Evolutionary conservation across 2,797 vertebrate genomes (phyloP).

Genomic region (Mastacembelus armatus): DNA sequence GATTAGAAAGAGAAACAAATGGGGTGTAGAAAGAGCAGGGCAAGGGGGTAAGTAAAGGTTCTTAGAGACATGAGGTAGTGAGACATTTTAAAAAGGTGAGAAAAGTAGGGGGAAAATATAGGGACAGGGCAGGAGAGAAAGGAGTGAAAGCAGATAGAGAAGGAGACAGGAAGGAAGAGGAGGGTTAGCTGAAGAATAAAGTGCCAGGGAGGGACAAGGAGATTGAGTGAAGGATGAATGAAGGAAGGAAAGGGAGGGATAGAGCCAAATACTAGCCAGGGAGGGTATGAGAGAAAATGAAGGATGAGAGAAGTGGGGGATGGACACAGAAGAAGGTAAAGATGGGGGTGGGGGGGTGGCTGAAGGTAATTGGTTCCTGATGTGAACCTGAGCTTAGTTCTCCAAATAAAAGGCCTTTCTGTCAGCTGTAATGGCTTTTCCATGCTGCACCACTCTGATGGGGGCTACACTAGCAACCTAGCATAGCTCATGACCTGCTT

Average conservation of each 20-base stretch:
- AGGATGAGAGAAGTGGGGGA: constrained; percentile 26
- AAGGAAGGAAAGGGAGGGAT: constrained; percentile 52
- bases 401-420: constrained; percentile 82
- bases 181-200: constrained; percentile 47
- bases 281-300: constrained; percentile 3
- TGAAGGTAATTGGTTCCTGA: constrained; percentile 85
- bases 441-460: constrained; percentile 59
- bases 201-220: constrained; percentile 39
- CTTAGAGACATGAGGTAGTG: constrained; percentile 14
- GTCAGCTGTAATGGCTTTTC: constrained; percentile 82
- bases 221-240: constrained; percentile 36
- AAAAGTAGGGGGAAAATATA: constrained; percentile 26
- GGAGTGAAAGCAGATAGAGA: constrained; percentile 64
- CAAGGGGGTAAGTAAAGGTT: constrained; percentile 17
- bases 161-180: constrained; percentile 77
- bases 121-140: constrained; percentile 72
- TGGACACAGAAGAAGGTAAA: constrained; percentile 43
- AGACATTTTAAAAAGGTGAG: constrained; percentile 18
- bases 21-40: constrained; percentile 20
- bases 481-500: constrained; percentile 49
- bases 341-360: constrained; percentile 47
- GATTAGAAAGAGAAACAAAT: constrained; percentile 31
- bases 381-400: constrained; percentile 81
- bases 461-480: constrained; percentile 62
- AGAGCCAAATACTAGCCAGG: neutral